Conservation (phyloP, 2,888 invertebrate genomes). For the Phyto melanocephala region DNA sequence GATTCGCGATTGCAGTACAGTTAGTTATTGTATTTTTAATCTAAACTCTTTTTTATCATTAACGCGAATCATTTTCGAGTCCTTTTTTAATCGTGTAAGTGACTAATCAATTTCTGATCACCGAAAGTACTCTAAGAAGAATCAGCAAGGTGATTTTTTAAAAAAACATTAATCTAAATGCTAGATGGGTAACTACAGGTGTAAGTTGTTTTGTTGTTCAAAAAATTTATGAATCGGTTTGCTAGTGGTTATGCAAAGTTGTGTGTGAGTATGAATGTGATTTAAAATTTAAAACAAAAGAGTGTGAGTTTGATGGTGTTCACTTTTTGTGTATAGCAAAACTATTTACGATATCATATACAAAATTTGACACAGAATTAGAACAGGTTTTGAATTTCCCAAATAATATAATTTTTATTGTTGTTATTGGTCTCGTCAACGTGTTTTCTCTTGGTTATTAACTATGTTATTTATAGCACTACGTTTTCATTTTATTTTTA, state of each 20-base stretch:
- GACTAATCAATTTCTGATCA: no score
- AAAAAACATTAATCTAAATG: no score
- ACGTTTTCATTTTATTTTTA: not conserved
- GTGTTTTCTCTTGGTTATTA: slow-evolving; percentile 8
- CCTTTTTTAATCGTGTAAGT: no score
- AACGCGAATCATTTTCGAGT: no score
- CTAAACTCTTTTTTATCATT: no score
- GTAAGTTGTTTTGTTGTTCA: no score
- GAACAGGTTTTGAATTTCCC: not conserved
- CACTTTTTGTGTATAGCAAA: not conserved
- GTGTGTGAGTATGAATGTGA: not conserved
- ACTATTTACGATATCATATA: not conserved
- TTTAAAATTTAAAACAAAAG: not conserved
- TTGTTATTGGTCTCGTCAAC: not conserved
- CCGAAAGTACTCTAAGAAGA: no score
- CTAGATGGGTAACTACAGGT: no score
- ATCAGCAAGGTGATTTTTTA: no score
- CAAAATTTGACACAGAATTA: not conserved
- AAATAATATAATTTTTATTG: not conserved
- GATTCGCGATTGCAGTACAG: no score
- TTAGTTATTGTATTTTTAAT: no score
- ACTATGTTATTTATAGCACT: not conserved
- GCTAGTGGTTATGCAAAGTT: not conserved
- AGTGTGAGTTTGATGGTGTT: not conserved
- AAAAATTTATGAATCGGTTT: slow-evolving; percentile 8